Conservation (phyloP, 2,113 vertebrate genomes). For the Rhabdornis inornatus region DNA sequence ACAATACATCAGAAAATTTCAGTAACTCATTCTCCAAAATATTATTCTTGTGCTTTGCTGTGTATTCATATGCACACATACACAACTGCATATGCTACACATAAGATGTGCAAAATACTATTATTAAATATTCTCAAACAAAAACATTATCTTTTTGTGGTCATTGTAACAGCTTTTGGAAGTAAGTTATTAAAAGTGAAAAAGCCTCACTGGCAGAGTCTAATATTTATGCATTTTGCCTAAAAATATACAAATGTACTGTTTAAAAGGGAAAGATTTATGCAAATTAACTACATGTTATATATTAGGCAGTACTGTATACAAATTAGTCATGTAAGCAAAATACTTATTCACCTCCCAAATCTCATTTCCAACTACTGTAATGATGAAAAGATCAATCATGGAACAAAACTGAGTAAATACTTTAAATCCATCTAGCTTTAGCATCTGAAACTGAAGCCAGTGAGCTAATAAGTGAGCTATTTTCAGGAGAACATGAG, state of each 20-base stretch:
- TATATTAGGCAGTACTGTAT: not conserved
- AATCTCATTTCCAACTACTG: not conserved
- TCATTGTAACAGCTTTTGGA: not conserved
- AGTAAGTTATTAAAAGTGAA: not conserved
- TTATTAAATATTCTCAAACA: not conserved
- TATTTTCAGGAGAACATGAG: not conserved
- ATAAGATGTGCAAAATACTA: not conserved
- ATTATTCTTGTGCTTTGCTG: not conserved
- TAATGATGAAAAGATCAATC: not conserved
- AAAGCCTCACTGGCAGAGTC: not conserved
- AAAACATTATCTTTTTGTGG: not conserved
- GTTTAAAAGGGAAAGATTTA: not conserved
- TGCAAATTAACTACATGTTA: not conserved
- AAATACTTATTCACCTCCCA: not conserved
- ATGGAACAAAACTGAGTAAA: not conserved
- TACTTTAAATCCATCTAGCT: not conserved
- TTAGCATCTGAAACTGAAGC: not conserved
- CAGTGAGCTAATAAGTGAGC: not conserved
- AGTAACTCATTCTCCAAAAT: not conserved
- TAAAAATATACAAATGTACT: not conserved
- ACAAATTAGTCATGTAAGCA: not conserved
- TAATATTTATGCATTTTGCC: not conserved
- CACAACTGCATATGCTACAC: not conserved
- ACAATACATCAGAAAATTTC: not conserved
- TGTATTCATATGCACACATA: fast-evolving